Evolutionary conservation across 2,888 invertebrate species (phyloP).

Genomic region (Ochropleura leucogaster): DNA sequence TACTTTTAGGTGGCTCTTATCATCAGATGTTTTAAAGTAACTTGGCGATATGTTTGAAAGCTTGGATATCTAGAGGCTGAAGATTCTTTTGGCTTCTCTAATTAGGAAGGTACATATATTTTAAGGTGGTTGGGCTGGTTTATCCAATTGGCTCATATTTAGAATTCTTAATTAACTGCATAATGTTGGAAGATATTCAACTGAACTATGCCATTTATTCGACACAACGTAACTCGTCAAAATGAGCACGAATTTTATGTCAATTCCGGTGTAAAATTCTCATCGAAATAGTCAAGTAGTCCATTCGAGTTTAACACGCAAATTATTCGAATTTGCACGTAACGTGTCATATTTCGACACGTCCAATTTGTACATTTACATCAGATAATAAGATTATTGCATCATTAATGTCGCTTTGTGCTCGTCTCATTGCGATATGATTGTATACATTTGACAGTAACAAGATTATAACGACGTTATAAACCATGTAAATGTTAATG

Average conservation of each 20-base stretch:
- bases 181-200: neutral
- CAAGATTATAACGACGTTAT: slow-evolving; percentile 43
- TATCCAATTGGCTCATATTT: neutral
- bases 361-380: slow-evolving; percentile 48
- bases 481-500: slow-evolving; percentile 19
- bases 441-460: slow-evolving; percentile 40
- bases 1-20: too few species aligned
- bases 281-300: slow-evolving; percentile 12
- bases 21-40: too few species aligned
- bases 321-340: slow-evolving; percentile 29
- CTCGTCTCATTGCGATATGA: slow-evolving; percentile 37
- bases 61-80: too few species aligned
- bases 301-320: slow-evolving; percentile 4
- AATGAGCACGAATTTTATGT: neutral
- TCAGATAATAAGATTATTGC: slow-evolving; percentile 48
- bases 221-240: neutral
- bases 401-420: slow-evolving; percentile 17
- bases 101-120: neutral
- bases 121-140: neutral
- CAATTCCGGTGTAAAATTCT: neutral
- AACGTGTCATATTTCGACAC: slow-evolving; percentile 36
- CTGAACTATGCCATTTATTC: neutral
- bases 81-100: too few species aligned
- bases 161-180: too few species aligned
- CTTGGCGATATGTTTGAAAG: too few species aligned